Evolutionary conservation across 2,888 invertebrate species (phyloP), one percentile per base, ranked within the genome.

Genomic region (Neoaliturus tenellus): DNA sequence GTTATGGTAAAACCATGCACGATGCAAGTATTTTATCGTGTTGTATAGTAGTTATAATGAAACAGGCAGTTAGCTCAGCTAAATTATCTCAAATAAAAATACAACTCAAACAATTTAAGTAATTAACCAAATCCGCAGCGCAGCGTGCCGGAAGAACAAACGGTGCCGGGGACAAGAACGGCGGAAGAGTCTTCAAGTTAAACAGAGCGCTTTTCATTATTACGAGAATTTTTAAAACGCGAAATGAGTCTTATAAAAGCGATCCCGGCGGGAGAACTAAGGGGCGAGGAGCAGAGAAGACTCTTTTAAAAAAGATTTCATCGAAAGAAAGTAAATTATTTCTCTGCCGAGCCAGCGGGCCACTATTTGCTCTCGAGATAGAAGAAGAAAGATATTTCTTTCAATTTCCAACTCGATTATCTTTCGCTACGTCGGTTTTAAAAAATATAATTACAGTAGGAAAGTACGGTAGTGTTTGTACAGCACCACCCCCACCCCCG

Each of bases 331-430:
- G 78, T 35, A 78, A 78, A 78, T 78, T 51, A 78, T 78, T 78
- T 78, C 78, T 12, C 39, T 28, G 39, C 28, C 25, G 48, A 75
- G 75, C 75, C 31, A 78, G 35, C 51, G 78, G 78, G 55, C 31
- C 33, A 51, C 78, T 78, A 78, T 78, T 78, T 78, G 78, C 78
- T 78, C 78, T 78, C 35, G 78, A 48, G 48, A 75, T 44, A 48
- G 75, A 75, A 35, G 31, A 71, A 48, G 73, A 73, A 73, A 55
- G 82, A 51, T 73, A 73, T 82, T 82, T 82, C 82, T 82, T 82
- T 82, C 82, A 82, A 55, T 82, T 82, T 73, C 73, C 55, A 73
- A 82, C 82, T 82, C 51, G 82, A 82, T 82, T 82, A 82, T 83
- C 82, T 80, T 80, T 82, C 78, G 78, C 78, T 55, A 78, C 78